Evolutionary conservation across 2,888 invertebrate genomes (phyloP).

Genomic region (Zele albiditarsus): DNA sequence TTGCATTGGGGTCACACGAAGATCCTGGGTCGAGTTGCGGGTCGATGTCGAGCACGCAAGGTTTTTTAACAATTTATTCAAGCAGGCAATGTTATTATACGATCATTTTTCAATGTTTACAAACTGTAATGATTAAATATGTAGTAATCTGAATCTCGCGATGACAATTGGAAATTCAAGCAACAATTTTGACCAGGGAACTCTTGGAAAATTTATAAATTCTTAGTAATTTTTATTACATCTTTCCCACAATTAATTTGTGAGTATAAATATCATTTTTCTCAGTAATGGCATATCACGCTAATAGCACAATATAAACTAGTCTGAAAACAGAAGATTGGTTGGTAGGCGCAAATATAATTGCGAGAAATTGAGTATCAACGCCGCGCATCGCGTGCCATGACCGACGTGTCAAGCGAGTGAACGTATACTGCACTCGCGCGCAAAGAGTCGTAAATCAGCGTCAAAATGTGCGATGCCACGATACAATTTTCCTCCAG

Average conservation of each 20-base stretch:
- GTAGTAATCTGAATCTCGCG: background rate
- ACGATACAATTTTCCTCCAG: slow-evolving; percentile 9
- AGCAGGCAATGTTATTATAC: background rate
- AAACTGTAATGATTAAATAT: background rate
- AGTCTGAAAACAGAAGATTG: background rate
- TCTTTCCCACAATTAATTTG: background rate
- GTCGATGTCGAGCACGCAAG: slow-evolving; percentile 15
- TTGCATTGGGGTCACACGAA: slow-evolving; percentile 26
- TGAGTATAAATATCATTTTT: slow-evolving; percentile 8
- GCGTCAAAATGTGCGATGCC: background rate
- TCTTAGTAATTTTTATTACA: background rate
- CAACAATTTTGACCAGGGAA: background rate
- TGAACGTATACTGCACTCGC: background rate
- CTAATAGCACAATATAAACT: slow-evolving; percentile 12
- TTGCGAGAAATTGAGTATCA: slow-evolving; percentile 24
- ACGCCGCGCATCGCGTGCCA: slow-evolving; percentile 29
- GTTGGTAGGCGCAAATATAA: slow-evolving; percentile 18
- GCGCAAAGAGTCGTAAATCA: slow-evolving; percentile 23
- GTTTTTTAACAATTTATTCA: background rate
- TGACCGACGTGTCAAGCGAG: slow-evolving; percentile 8
- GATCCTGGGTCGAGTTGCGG: slow-evolving; percentile 28
- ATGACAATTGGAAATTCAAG: background rate
- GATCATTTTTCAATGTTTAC: background rate
- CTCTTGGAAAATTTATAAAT: background rate
- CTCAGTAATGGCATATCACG: slow-evolving; percentile 24